phyloP scores from a whole-genome alignment of 2,113 vertebrate species.

The Alligator mississippiensis region DNA sequence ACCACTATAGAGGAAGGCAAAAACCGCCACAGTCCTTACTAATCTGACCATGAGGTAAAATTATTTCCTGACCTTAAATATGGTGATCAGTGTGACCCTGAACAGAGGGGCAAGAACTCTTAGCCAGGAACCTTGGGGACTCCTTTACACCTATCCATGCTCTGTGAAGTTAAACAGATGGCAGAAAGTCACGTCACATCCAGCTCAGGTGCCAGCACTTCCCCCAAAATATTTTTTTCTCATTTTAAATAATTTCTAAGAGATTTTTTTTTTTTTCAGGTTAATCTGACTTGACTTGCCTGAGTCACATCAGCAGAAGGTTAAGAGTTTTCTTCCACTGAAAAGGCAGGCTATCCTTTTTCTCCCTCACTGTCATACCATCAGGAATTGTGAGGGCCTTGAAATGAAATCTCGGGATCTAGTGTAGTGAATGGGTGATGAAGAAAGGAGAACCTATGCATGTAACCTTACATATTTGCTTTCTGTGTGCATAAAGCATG shows the following conservation, averaged over 20 bases:
- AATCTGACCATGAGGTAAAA: too few species aligned
- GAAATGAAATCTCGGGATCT: background rate
- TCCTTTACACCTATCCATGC: background rate
- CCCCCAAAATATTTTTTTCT: background rate
- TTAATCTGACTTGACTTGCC: background rate
- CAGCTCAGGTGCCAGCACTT: background rate
- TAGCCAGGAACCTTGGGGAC: background rate
- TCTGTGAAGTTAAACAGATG: background rate
- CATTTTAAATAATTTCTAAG: conserved; percentile 3
- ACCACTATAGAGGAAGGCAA: too few species aligned
- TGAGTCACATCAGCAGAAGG: background rate
- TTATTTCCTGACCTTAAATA: too few species aligned
- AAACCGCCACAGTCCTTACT: too few species aligned
- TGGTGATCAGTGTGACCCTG: too few species aligned
- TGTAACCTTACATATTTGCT: background rate
- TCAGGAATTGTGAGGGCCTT: background rate
- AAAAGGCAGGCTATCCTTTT: background rate
- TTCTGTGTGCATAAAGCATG: background rate
- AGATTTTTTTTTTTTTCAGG: background rate
- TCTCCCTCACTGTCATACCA: background rate
- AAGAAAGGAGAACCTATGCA: background rate
- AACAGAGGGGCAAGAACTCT: too few species aligned
- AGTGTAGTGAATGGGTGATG: background rate
- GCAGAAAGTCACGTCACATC: background rate
- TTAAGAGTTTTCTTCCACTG: background rate